Evolutionary conservation across 1,140 invertebrate species (phyloP), one percentile per base, ranked within the genome.

Genomic region (Macrotrachela quadricornifera): DNA sequence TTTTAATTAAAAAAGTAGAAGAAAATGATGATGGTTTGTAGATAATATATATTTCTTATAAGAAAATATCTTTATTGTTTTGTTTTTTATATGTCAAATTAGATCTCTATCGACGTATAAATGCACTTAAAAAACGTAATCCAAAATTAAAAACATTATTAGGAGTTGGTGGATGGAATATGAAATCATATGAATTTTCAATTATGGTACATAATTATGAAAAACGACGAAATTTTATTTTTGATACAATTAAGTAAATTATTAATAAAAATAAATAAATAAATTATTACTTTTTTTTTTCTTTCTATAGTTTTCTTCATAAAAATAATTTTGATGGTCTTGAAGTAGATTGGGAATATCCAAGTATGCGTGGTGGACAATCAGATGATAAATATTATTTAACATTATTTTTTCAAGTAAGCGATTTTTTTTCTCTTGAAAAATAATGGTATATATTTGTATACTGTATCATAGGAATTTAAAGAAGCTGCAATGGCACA

Each of bases 321-420:
- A 79, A 85, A 61, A 83, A 90, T 64, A 80, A 84, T 60, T 94
- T 95, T 66, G 87, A 94, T 70, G 90, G 88, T 10, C 74, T 95
- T 18, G 88, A 95, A 69, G 72, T 94, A 58, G 87, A 92, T 65
- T 95, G 87, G 86, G 87, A 94, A 64, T 95, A 94, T 72, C 88
- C 88, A 0, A 80, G 81, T 0, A 79, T 80, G 64, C 72, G 87
- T 42, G 87, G 92, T 63, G 88, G 88, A 53, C 85, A 86, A 60
- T 77, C 83, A 0, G 78, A 81, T 43, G 88, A 95, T 66, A 79
- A 78, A 54, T 78, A 83, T 58, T 85, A 88, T 68, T 95, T 92
- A 64, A 82, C 85, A 10, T 75, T 77, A 59, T 75, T 51, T 47
- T 39, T 67, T 12, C 71, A 87, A 78, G 87, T 30, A 30, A 30